Conservation (phyloP, 2,888 invertebrate genomes). For the Caprella mutica region DNA sequence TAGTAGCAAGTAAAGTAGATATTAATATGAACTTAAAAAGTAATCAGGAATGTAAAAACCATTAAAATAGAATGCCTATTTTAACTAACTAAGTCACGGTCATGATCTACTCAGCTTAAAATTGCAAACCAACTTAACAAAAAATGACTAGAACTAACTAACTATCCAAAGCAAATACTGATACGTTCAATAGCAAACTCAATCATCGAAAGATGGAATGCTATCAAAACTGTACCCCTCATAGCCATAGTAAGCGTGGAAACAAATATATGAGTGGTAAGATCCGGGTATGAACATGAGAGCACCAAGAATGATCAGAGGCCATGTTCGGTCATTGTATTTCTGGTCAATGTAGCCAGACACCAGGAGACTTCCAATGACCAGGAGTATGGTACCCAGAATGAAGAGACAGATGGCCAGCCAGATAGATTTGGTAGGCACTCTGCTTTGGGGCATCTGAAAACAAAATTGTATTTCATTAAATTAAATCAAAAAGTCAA, state of each 20-base stretch:
- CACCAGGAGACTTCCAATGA: conserved; percentile 63
- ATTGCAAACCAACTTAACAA: no score
- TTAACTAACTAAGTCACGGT: no score
- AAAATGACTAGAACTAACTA: no score
- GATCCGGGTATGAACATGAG: conserved; percentile 86
- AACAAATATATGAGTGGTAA: conserved; percentile 77
- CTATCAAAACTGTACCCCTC: conserved; percentile 76
- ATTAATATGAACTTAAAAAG: no score
- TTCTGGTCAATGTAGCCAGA: conserved; percentile 68
- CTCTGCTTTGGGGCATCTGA: conserved; percentile 41
- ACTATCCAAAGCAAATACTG: no score
- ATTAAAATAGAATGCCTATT: no score
- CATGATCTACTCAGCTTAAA: no score
- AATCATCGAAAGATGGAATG: conserved; percentile 35
- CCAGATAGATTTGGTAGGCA: conserved; percentile 73
- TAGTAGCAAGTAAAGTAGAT: no score
- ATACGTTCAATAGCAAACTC: no score
- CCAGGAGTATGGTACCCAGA: conserved; percentile 62
- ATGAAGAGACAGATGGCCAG: conserved; percentile 64
- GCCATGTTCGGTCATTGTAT: conserved; percentile 76
- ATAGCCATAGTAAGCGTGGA: conserved; percentile 69
- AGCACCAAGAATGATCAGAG: conserved; percentile 70
- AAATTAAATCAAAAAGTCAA: no score
- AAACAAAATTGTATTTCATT: no score
- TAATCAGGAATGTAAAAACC: no score